Base-by-base conservation (phyloP, 1,140 invertebrate genomes). In the Mactra quadrangularis region DNA sequence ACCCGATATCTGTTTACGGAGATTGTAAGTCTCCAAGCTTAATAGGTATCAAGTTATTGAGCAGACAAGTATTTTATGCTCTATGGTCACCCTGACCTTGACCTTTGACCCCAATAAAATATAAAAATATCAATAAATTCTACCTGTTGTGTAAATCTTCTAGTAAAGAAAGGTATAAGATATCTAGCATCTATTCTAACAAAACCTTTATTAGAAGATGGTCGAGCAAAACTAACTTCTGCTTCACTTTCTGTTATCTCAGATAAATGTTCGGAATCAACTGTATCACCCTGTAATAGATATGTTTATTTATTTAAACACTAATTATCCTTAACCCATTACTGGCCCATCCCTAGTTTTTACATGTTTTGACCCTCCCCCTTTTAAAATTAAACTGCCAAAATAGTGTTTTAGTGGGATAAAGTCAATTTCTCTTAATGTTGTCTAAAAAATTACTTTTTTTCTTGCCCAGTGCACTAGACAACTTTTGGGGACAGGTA, bases 161-260 rank as follows among this genome's bases (percentile, higher is more conserved):
- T 94, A 0, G 97, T 99, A 91, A 99, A 99, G 92, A 99, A 98
- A 6, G 98, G 98, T 85, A 97, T 97, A 71, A 99, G 96, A 93
- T 98, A 99, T 91, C 98, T 97, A 62, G 97, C 94, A 93, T 99
- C 98, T 89, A 97, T 95, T 84, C 96, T 95, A 0, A 97, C 96
- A 93, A 99, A 99, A 31, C 97, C 94, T 95, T 92, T 96, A 94
- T 89, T 81, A 31, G 91, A 88, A 38, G 91, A 88, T 15, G 90
- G 89, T 66, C 91, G 91, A 6, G 92, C 94, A 94, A 91, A 95
- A 94, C 92, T 93, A 57, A 96, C 95, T 92, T 98, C 97, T 93
- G 97, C 95, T 93, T 99, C 98, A 89, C 98, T 97, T 92, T 99
- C 98, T 0, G 98, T 99, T 15, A 98, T 95, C 93, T 99, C 98